Evolutionary conservation across 2,113 vertebrate species (phyloP).

Genomic region (Sialia sialis): DNA sequence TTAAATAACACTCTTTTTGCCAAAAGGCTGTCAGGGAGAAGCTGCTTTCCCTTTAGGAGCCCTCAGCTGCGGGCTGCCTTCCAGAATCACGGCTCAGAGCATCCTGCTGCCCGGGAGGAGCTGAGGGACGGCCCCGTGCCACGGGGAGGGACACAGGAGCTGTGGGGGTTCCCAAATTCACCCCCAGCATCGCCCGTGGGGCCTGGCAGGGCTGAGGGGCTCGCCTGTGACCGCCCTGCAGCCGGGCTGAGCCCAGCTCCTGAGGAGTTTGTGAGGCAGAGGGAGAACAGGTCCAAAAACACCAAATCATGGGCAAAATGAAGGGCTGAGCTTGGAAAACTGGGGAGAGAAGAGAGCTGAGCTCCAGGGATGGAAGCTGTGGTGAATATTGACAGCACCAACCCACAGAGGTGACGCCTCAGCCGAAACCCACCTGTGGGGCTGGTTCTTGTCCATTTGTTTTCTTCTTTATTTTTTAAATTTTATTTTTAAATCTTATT

Average conservation of each 20-base stretch:
- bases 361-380: not conserved
- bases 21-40: not conserved
- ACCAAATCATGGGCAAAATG: not conserved
- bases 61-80: not conserved
- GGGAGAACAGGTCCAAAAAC: not conserved
- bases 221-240: rapidly evolving
- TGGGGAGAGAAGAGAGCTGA: not conserved
- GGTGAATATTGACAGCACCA: not conserved
- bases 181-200: too few species aligned
- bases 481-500: too few species aligned
- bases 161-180: rapidly evolving
- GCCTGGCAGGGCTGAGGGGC: not conserved
- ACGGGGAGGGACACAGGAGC: rapidly evolving
- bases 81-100: rapidly evolving
- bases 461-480: not conserved
- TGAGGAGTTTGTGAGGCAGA: not conserved
- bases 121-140: too few species aligned
- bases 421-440: not conserved
- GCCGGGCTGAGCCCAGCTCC: not conserved
- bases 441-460: rapidly evolving
- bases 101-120: not conserved
- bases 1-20: not conserved
- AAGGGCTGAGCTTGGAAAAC: not conserved
- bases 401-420: not conserved
- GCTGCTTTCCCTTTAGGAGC: conserved; percentile 29